A percentile compares a stretch with the other conserved stretches of the same genome.
Conservation (phyloP, 2,113 vertebrate species). For the Hypocryptadius cinnamomeus region DNA sequence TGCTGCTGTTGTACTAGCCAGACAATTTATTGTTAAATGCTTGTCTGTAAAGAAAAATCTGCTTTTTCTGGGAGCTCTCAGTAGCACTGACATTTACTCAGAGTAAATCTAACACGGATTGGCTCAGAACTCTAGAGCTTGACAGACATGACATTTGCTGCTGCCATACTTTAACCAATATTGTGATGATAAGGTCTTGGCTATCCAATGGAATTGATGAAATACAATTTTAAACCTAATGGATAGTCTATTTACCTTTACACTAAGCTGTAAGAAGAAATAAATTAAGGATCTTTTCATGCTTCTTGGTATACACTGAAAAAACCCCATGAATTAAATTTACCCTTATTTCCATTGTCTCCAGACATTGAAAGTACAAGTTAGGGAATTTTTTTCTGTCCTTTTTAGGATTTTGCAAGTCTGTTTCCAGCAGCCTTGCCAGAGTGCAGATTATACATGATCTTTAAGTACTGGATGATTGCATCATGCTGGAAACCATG, state of each 20-base stretch:
- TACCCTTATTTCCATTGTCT: not conserved
- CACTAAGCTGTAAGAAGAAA: slow-evolving; percentile 64
- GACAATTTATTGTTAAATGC: slow-evolving; percentile 69
- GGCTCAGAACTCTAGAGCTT: slow-evolving; percentile 58
- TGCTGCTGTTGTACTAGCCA: slow-evolving; percentile 53
- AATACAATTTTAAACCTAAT: slow-evolving; percentile 70
- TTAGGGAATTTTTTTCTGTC: not conserved
- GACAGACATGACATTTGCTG: slow-evolving; percentile 74
- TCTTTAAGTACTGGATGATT: not conserved
- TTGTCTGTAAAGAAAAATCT: slow-evolving; percentile 65
- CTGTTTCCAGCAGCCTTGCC: not conserved
- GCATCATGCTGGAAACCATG: not conserved
- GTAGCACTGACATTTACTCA: slow-evolving; percentile 75
- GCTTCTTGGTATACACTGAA: not conserved
- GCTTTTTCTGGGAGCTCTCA: slow-evolving; percentile 61
- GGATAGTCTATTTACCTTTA: slow-evolving; percentile 69
- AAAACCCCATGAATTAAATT: slow-evolving; percentile 51
- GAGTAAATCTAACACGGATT: slow-evolving; percentile 70
- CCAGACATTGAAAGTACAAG: not conserved
- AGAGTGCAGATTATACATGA: not conserved
- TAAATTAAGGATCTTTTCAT: slow-evolving; percentile 61
- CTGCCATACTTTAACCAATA: slow-evolving; percentile 67
- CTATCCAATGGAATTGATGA: slow-evolving; percentile 64
- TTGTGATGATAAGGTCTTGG: slow-evolving; percentile 69
- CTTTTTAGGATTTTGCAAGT: not conserved